Conservation (phyloP, 2,113 vertebrate species). For the Sitta europaea region DNA sequence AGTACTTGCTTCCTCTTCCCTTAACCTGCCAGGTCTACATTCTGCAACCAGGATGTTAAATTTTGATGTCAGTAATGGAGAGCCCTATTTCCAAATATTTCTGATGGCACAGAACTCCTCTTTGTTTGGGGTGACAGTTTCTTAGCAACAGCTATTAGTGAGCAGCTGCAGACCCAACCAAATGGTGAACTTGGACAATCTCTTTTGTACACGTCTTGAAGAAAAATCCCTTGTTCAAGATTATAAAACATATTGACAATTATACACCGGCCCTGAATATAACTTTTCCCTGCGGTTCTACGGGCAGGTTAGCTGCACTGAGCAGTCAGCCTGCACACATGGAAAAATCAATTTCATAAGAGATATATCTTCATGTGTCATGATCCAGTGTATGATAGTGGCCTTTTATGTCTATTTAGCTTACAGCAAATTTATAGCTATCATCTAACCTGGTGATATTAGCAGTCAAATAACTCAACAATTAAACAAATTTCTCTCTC, state of each 20-base stretch:
- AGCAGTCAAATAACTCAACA: slow-evolving; percentile 64
- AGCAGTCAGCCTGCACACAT: slow-evolving; percentile 44
- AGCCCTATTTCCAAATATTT: slow-evolving; percentile 66
- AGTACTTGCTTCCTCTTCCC: neutral
- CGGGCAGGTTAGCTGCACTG: neutral
- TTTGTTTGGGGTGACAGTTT: slow-evolving; percentile 67
- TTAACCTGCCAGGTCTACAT: neutral
- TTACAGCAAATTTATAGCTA: slow-evolving; percentile 67
- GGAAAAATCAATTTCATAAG: slow-evolving; percentile 72
- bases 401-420: slow-evolving; percentile 70
- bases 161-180: slow-evolving; percentile 62
- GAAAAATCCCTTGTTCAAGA: slow-evolving; percentile 58
- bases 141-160: slow-evolving; percentile 71
- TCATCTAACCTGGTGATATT: slow-evolving; percentile 63
- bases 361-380: slow-evolving; percentile 71
- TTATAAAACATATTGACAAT: slow-evolving; percentile 71
- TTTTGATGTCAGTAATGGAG: slow-evolving; percentile 40
- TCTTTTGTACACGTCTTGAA: slow-evolving; percentile 51
- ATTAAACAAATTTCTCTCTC: slow-evolving; percentile 50
- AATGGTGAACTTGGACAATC: slow-evolving; percentile 60
- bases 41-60: neutral
- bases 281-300: slow-evolving; percentile 53
- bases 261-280: slow-evolving; percentile 39
- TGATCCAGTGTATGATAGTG: slow-evolving; percentile 50
- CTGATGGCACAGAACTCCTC: slow-evolving; percentile 45